A percentile compares a stretch with the other conserved stretches of the same genome.
Evolutionary conservation across 2,797 vertebrate species (phyloP).

Genomic region (Lutra lutra): DNA sequence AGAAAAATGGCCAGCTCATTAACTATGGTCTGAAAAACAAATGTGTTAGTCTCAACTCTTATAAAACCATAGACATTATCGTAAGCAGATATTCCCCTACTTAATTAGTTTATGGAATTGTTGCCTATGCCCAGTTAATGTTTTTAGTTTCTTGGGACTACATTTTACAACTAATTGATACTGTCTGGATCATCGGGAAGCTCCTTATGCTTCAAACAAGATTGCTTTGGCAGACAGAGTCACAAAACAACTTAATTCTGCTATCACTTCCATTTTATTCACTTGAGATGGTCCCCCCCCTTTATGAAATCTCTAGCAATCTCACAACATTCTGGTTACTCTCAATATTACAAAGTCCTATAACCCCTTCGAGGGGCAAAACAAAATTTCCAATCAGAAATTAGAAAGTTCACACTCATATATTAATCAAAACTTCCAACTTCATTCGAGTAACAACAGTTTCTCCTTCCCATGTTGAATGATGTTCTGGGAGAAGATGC

Average conservation of each 20-base stretch:
- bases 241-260: neutral
- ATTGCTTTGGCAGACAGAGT: neutral
- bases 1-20: neutral
- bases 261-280: neutral
- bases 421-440: neutral
- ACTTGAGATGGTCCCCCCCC: neutral
- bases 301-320: neutral
- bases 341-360: neutral
- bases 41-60: neutral
- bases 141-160: neutral
- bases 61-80: neutral
- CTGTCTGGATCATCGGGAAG: neutral
- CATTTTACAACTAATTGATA: neutral
- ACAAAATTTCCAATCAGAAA: constrained; percentile 7
- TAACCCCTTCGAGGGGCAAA: neutral
- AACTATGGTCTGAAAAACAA: neutral
- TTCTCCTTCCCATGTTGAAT: neutral
- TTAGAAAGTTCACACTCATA: neutral
- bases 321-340: neutral
- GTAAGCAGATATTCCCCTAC: neutral
- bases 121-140: neutral
- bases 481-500: neutral
- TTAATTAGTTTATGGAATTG: neutral
- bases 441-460: neutral
- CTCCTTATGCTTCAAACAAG: neutral